A percentile compares a stretch with the other conserved stretches of the same genome.
phyloP scores from a whole-genome alignment of 2,797 vertebrate species.

The Pangasius sanitwongsei region DNA sequence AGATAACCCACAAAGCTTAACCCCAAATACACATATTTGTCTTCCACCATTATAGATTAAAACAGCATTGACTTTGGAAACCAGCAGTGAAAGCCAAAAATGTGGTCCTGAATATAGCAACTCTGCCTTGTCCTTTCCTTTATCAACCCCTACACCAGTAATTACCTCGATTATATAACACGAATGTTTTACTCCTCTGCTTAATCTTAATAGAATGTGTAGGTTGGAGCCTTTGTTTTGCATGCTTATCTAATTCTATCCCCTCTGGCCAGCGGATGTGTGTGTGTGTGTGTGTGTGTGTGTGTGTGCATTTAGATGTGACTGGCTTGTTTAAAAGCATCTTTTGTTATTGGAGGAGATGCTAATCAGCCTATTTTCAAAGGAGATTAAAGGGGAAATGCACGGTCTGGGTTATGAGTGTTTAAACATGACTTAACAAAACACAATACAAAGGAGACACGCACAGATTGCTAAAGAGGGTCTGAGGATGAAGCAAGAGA shows the following conservation, averaged over 20 bases:
- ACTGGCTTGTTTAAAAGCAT: constrained; percentile 41
- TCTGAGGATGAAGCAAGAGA: constrained; percentile 14
- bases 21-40: neutral
- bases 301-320: constrained; percentile 14
- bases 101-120: constrained; percentile 11
- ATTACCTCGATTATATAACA: constrained; percentile 41
- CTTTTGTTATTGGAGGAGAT: constrained; percentile 44
- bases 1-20: neutral
- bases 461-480: constrained; percentile 29
- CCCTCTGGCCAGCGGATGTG: constrained; percentile 2
- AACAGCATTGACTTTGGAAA: neutral
- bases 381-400: constrained; percentile 35
- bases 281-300: constrained; percentile 13
- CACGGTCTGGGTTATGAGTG: constrained; percentile 15
- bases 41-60: neutral
- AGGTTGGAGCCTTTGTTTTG: constrained; percentile 29
- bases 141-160: constrained; percentile 30
- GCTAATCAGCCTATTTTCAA: constrained; percentile 47
- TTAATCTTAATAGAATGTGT: constrained; percentile 45
- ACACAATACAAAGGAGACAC: constrained; percentile 20
- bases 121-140: neutral
- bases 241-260: constrained; percentile 34
- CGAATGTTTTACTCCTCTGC: constrained; percentile 34
- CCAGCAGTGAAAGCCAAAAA: neutral
- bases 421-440: constrained; percentile 47